Evolutionary conservation across 2,888 invertebrate genomes (phyloP).

Genomic region (Scelioninae gen. 1): DNA sequence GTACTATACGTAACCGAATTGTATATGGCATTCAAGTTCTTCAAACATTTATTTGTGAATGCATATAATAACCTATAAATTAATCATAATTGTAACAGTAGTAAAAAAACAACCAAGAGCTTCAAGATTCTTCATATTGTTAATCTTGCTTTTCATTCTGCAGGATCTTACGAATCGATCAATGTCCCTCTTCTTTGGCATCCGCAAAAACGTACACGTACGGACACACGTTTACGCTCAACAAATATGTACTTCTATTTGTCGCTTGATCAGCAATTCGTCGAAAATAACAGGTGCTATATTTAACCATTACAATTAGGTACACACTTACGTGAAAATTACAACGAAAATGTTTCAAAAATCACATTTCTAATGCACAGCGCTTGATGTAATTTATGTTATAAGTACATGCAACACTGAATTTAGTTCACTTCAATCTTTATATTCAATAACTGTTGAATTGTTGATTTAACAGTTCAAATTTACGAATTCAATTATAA

Average conservation of each 20-base stretch:
- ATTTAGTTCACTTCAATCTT: conserved; percentile 20
- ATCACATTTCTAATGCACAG: conserved; percentile 45
- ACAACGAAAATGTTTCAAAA: conserved; percentile 22
- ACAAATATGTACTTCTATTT: conserved; percentile 21
- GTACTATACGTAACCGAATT: conserved; percentile 7
- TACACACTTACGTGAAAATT: conserved; percentile 17
- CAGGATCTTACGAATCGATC: conserved; percentile 30
- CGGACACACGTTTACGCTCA: conserved; percentile 11
- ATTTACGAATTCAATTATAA: neutral
- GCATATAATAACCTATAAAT: conserved; percentile 13
- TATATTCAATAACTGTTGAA: conserved; percentile 10
- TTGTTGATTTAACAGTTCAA: neutral
- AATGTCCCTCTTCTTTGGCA: conserved; percentile 51
- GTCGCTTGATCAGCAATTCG: conserved; percentile 21
- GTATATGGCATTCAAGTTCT: neutral
- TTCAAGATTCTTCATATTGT: conserved; percentile 6
- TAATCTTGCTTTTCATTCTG: conserved; percentile 1
- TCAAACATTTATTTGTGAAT: too few relatives aligned
- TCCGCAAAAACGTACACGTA: conserved; percentile 28
- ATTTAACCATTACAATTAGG: conserved; percentile 19
- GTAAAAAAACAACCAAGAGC: conserved; percentile 34
- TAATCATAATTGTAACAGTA: conserved; percentile 24
- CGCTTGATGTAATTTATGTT: conserved; percentile 33
- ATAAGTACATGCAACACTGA: conserved; percentile 53
- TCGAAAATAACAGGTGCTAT: conserved; percentile 34